phyloP scores from a whole-genome alignment of 2,888 invertebrate genomes.

The Lochmaea crataegi region DNA sequence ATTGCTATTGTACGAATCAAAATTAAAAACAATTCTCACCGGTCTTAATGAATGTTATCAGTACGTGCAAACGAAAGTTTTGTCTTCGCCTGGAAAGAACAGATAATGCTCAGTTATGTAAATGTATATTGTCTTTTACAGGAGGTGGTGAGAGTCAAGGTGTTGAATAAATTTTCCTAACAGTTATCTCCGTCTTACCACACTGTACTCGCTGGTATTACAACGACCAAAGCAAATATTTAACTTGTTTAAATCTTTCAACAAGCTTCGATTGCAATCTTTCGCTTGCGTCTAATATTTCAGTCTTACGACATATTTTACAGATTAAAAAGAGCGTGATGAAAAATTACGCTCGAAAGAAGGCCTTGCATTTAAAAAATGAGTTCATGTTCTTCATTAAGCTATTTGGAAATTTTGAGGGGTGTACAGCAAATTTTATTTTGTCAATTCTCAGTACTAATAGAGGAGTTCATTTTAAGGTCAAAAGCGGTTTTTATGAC shows the following conservation, averaged over 20 bases:
- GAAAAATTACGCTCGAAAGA: no score
- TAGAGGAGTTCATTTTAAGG: no score
- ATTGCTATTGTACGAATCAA: slow-evolving; percentile 30
- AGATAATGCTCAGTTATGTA: slow-evolving; percentile 62
- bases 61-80: slow-evolving; percentile 40
- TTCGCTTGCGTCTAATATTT: neutral
- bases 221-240: slow-evolving; percentile 59
- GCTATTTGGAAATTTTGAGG: no score
- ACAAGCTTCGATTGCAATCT: slow-evolving; percentile 9
- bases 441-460: no score
- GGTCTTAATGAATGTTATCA: slow-evolving; percentile 47
- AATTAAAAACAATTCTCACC: slow-evolving; percentile 39
- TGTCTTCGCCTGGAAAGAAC: slow-evolving; percentile 47
- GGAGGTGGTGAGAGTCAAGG: slow-evolving; percentile 58
- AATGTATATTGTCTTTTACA: slow-evolving; percentile 61
- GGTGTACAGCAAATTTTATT: no score
- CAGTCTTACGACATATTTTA: neutral
- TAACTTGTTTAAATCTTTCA: slow-evolving; percentile 58
- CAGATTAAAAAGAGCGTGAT: neutral
- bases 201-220: slow-evolving; percentile 48
- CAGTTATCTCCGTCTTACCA: slow-evolving; percentile 58
- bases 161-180: slow-evolving; percentile 59
- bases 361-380: neutral
- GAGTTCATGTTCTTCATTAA: neutral
- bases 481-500: no score